phyloP scores from a whole-genome alignment of 2,888 invertebrate species.

The Tethea ocularis region DNA sequence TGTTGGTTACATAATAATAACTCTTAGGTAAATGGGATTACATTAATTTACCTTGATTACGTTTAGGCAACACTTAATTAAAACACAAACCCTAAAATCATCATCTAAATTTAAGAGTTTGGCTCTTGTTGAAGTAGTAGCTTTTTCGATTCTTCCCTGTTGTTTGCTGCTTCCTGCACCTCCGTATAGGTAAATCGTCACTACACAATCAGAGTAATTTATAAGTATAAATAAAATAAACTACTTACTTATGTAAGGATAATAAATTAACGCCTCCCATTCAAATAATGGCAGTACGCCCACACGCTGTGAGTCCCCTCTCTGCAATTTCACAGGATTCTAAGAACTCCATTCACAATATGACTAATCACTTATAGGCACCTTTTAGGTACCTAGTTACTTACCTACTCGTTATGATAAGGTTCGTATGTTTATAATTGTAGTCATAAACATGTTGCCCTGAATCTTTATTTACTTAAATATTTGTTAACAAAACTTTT shows the following conservation, averaged over 20 bases:
- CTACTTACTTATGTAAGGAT: constrained; percentile 42
- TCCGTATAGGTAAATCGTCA: not conserved
- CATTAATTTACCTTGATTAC: no score
- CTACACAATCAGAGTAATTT: not conserved
- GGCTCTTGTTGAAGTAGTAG: no score
- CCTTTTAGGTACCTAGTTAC: not conserved
- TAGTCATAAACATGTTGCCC: no score
- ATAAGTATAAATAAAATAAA: constrained; percentile 34
- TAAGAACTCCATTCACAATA: constrained; percentile 52
- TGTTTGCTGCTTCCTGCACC: no score
- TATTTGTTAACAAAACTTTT: no score
- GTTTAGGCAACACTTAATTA: no score
- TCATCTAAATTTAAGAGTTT: no score
- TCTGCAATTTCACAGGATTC: constrained; percentile 62
- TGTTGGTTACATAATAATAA: no score
- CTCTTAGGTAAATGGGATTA: no score
- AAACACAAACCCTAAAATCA: no score
- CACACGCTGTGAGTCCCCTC: constrained; percentile 68
- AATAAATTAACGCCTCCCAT: constrained; percentile 79
- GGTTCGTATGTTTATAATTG: not conserved
- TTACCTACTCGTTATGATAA: not conserved
- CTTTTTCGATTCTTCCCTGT: no score
- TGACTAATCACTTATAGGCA: constrained; percentile 40
- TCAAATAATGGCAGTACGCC: constrained; percentile 55
- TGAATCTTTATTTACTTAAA: no score